Conservation (phyloP, 2,888 invertebrate genomes). For the Volucella inflata region DNA sequence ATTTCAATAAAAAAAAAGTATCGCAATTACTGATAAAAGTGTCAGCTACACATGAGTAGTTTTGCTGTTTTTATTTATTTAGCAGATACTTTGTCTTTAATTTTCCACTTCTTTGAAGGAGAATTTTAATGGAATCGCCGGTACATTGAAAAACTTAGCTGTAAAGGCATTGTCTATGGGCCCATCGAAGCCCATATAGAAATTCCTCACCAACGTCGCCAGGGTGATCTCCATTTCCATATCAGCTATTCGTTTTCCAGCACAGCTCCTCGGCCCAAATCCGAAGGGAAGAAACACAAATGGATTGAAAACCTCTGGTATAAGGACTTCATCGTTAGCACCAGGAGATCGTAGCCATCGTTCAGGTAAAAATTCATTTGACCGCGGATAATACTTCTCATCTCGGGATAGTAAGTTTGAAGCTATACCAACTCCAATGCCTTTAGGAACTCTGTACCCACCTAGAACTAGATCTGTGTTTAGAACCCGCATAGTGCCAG, state of each 20-base stretch:
- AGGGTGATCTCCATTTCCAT: slow-evolving; percentile 87
- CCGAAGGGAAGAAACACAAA: slow-evolving; percentile 88
- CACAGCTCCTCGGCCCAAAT: slow-evolving; percentile 88
- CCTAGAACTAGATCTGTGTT: slow-evolving; percentile 85
- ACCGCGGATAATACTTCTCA: slow-evolving; percentile 86
- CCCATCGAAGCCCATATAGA: slow-evolving; percentile 79
- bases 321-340: slow-evolving; percentile 67
- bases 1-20: no score
- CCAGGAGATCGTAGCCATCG: slow-evolving; percentile 86
- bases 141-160: slow-evolving; percentile 78
- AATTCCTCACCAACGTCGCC: slow-evolving; percentile 81
- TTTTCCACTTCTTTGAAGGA: slow-evolving; percentile 28
- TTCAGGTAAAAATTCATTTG: slow-evolving; percentile 88
- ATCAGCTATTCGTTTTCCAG: slow-evolving; percentile 89
- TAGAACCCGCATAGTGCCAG: slow-evolving; percentile 85
- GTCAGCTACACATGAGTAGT: no score
- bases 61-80: no score
- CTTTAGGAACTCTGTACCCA: slow-evolving; percentile 86
- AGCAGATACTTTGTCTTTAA: background rate
- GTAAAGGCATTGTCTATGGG: slow-evolving; percentile 78
- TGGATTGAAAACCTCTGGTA: slow-evolving; percentile 79
- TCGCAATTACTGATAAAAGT: no score
- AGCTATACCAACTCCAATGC: slow-evolving; percentile 88
- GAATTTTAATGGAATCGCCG: slow-evolving; percentile 79
- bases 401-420: slow-evolving; percentile 86